These are phyloP conservation scores for Athalia circularis DNA, from an alignment of 2,888 invertebrate species.

Conservation along the genomic window DNA sequence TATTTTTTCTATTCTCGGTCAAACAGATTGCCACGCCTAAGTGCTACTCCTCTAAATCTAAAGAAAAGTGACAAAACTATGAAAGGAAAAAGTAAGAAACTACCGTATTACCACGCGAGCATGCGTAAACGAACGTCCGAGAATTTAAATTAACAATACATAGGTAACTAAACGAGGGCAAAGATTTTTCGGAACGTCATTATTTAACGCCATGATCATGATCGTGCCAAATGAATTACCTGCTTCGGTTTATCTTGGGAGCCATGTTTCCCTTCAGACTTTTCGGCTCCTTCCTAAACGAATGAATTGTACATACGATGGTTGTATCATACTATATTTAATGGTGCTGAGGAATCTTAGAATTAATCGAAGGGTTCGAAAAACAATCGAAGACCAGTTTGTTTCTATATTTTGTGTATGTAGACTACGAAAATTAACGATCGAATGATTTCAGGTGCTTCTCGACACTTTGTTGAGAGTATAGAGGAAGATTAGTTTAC, in stretches of 20 bases:
- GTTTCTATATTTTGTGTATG: background rate
- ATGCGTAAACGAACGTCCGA: constrained; percentile 31
- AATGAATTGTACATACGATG: constrained; percentile 61
- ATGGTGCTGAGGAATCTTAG: constrained; percentile 16
- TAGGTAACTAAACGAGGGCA: constrained; percentile 11
- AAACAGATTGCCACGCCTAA: background rate
- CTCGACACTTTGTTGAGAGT: background rate
- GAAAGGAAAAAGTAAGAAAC: background rate
- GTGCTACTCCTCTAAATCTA: constrained; percentile 18
- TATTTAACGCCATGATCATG: constrained; percentile 51
- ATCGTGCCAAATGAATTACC: constrained; percentile 73
- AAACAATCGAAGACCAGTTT: no score
- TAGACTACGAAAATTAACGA: no score
- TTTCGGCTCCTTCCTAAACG: constrained; percentile 88
- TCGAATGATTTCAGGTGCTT: background rate
- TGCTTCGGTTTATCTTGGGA: constrained; percentile 95
- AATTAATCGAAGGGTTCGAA: background rate
- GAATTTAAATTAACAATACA: constrained; percentile 9
- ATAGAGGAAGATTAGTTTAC: no score
- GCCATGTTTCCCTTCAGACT: constrained; percentile 92
- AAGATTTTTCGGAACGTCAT: constrained; percentile 23
- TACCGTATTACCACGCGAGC: constrained; percentile 29
- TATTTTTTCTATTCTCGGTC: background rate
- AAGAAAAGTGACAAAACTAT: constrained; percentile 14
- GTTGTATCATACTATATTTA: constrained; percentile 55